phyloP scores from a whole-genome alignment of 2,888 invertebrate genomes.

The Ormia ochracea region DNA sequence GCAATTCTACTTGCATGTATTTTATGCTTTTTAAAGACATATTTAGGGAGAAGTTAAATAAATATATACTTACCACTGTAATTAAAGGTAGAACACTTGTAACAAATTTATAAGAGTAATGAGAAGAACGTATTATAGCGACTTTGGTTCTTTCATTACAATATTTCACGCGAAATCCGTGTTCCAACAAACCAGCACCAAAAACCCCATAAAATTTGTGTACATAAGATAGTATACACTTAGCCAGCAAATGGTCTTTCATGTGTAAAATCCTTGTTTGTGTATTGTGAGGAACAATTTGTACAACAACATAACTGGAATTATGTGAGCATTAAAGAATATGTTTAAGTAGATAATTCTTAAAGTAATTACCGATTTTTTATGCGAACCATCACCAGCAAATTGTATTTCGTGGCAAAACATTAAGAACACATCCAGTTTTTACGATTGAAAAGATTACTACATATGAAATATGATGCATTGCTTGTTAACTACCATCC shows the following conservation, averaged over 20 bases:
- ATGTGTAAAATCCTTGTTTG: constrained; percentile 75
- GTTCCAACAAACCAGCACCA: constrained; percentile 83
- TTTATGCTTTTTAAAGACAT: not conserved
- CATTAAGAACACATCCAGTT: too few species aligned
- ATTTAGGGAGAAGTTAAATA: not conserved
- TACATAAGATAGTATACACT: constrained; percentile 80
- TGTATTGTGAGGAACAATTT: constrained; percentile 78
- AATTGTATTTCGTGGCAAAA: too few species aligned
- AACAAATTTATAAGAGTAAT: constrained; percentile 86
- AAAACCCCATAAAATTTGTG: constrained; percentile 86
- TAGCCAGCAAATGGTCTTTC: constrained; percentile 75
- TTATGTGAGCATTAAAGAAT: not conserved
- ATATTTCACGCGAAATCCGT: constrained; percentile 87
- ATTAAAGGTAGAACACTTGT: constrained; percentile 83
- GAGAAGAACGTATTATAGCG: constrained; percentile 84
- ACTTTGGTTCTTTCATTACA: constrained; percentile 86
- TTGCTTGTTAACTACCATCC: too few species aligned
- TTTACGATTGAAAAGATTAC: too few species aligned
- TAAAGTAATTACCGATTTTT: constrained; percentile 80
- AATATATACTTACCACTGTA: constrained; percentile 76
- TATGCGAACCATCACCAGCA: constrained; percentile 80
- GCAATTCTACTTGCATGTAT: too few species aligned
- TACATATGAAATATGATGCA: too few species aligned
- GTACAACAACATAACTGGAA: constrained; percentile 82
- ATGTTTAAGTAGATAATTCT: not conserved